Evolutionary conservation across 1,140 invertebrate genomes (phyloP), one percentile per base, ranked within the genome.

Genomic region (Artemia franciscana): DNA sequence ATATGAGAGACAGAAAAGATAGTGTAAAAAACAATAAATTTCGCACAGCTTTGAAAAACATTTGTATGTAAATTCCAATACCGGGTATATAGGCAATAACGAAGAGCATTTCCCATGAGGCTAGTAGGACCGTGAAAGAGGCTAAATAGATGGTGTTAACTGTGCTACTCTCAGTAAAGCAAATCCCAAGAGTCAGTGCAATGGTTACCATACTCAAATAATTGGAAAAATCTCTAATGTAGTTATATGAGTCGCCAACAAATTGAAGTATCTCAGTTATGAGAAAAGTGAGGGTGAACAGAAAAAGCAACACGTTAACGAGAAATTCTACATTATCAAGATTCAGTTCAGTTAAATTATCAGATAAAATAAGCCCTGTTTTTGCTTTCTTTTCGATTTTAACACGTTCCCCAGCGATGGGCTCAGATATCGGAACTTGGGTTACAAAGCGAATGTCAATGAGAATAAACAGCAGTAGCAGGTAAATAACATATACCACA

Each of bases 71-170:
- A 0, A 85, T 83, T 24, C 86, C 86, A 70, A 89, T 87, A 60
- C 86, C 78, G 2, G 86, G 86, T 24, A 89, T 73, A 67, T 88
- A 84, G 3, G 86, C 86, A 59, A 89, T 83, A 83, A 89, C 86
- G 5, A 81, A 74, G 84, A 90, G 87, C 2, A 89, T 73, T 73
- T 89, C 87, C 3, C 83, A 84, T 86, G 86, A 89, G 9, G 83
- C 85, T 27, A 85, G 81, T 7, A 89, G 77, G 0, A 89, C 84
- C 0, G 85, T 83, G 68, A 88, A 85, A 1, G 87, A 86, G 1
- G 84, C 84, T 5, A 86, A 77, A 67, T 88, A 85, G 70, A 86
- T 69, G 89, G 86, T 84, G 81, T 82, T 0, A 81, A 83, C 67
- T 85, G 85, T 27, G 85, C 80, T 18, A 51, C 12, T 15, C 12